phyloP scores from a whole-genome alignment of 2,888 invertebrate species.

The Synanthedon vespiformis region DNA sequence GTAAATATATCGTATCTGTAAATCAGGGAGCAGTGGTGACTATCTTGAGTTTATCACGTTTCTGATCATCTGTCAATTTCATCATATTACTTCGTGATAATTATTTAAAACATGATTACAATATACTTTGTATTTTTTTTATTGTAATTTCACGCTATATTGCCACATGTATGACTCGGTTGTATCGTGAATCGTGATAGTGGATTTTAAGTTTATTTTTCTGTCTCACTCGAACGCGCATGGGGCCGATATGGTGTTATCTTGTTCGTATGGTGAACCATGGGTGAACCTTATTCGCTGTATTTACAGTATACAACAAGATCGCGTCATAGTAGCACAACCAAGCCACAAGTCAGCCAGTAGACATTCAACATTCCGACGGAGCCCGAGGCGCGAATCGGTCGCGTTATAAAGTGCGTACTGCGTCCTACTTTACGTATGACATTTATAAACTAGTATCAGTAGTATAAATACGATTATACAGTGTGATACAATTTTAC shows the following conservation, averaged over 20 bases:
- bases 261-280: slow-evolving; percentile 22
- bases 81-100: neutral
- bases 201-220: slow-evolving; percentile 2
- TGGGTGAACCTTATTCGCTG: slow-evolving; percentile 5
- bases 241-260: slow-evolving; percentile 29
- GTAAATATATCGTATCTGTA: too few species aligned
- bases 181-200: neutral
- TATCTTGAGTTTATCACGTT: too few species aligned
- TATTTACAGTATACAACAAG: neutral
- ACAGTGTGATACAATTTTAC: neutral
- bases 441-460: slow-evolving; percentile 13
- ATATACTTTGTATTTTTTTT: slow-evolving; percentile 1
- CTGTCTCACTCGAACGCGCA: slow-evolving; percentile 23
- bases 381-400: slow-evolving; percentile 32
- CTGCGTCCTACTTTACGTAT: slow-evolving; percentile 14
- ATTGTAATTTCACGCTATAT: slow-evolving; percentile 18
- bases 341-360: neutral
- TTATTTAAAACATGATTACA: slow-evolving; percentile 5
- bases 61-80: too few species aligned
- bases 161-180: slow-evolving; percentile 2
- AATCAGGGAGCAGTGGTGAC: too few species aligned
- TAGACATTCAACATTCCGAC: slow-evolving; percentile 32
- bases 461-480: slow-evolving; percentile 13
- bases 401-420: slow-evolving; percentile 24
- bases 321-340: neutral